Evolutionary conservation across 2,888 invertebrate genomes (phyloP).

Genomic region (Drosophila meridionalis): DNA sequence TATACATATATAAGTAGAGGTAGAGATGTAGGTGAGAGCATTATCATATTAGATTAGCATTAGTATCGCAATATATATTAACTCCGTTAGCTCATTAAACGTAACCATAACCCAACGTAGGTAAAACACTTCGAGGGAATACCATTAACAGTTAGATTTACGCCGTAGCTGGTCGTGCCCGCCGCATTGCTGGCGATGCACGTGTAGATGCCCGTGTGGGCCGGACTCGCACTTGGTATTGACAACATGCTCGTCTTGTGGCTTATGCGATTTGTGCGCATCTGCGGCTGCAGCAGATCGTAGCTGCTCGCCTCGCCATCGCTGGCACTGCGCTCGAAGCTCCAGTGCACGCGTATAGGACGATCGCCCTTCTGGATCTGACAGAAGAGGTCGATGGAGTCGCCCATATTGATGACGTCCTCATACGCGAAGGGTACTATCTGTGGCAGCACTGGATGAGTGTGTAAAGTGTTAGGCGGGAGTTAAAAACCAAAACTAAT

Average conservation of each 20-base stretch:
- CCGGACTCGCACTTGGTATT: conserved; percentile 87
- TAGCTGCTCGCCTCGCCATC: conserved; percentile 47
- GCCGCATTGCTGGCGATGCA: conserved; percentile 91
- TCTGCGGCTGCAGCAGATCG: conserved; percentile 80
- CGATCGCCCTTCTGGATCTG: conserved; percentile 90
- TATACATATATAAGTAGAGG: conserved; percentile 3
- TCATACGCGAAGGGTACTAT: conserved; percentile 92
- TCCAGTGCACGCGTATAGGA: conserved; percentile 90
- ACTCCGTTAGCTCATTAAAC: conserved; percentile 36
- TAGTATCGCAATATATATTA: conserved; percentile 82
- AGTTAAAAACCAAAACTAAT: conserved; percentile 28
- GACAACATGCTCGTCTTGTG: conserved; percentile 88
- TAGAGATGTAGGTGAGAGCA: conserved; percentile 12
- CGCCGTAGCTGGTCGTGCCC: conserved; percentile 87
- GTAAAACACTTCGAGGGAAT: conserved; percentile 31
- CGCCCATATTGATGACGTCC: conserved; percentile 89
- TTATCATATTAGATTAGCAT: conserved; percentile 68
- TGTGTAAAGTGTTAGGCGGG: conserved; percentile 20
- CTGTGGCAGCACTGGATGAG: conserved; percentile 89
- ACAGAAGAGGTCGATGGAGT: conserved; percentile 90
- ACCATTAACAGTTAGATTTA: conserved; percentile 88
- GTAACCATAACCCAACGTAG: conserved; percentile 33
- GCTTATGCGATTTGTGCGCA: conserved; percentile 87
- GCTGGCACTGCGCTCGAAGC: conserved; percentile 82
- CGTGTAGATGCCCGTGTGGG: conserved; percentile 91